These are phyloP conservation scores for Agrochola lychnidis DNA, from an alignment of 2,888 invertebrate species.

Conservation along the genomic window DNA sequence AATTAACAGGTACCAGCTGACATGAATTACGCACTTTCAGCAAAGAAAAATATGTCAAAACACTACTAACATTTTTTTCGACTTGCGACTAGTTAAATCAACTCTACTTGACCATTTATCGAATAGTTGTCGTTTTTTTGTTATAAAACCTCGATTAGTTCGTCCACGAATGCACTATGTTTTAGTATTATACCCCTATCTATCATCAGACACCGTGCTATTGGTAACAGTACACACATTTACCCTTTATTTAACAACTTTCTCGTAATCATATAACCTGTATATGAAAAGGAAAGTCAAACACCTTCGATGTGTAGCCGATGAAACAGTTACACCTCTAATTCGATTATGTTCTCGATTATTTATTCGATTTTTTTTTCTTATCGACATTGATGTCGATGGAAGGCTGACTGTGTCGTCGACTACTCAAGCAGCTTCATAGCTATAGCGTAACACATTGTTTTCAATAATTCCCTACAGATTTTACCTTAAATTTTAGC, in stretches of 20 bases:
- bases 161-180: slow-evolving; percentile 89
- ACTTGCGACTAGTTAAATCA: slow-evolving; percentile 91
- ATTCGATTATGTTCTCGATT: slow-evolving; percentile 56
- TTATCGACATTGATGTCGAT: slow-evolving; percentile 55
- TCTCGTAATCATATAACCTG: slow-evolving; percentile 83
- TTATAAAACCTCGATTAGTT: slow-evolving; percentile 86
- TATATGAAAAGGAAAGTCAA: slow-evolving; percentile 85
- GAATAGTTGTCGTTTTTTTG: slow-evolving; percentile 84
- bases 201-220: slow-evolving; percentile 82
- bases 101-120: slow-evolving; percentile 90
- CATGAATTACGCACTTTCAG: slow-evolving; percentile 91
- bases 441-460: slow-evolving; percentile 80
- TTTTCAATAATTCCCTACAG: slow-evolving; percentile 79
- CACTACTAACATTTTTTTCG: slow-evolving; percentile 90
- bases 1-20: slow-evolving; percentile 88
- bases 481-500: slow-evolving; percentile 82
- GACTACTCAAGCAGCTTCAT: slow-evolving; percentile 70
- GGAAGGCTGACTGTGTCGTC: slow-evolving; percentile 67
- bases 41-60: slow-evolving; percentile 92
- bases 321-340: slow-evolving; percentile 65
- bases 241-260: slow-evolving; percentile 68
- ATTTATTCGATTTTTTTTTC: slow-evolving; percentile 42
- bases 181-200: slow-evolving; percentile 87
- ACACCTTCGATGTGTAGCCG: slow-evolving; percentile 70
- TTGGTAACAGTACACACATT: slow-evolving; percentile 74